Percentiles rank a stretch among this genome's conserved stretches.
phyloP scores from a whole-genome alignment of 1,140 invertebrate genomes.

The Reticulitermes speratus region DNA sequence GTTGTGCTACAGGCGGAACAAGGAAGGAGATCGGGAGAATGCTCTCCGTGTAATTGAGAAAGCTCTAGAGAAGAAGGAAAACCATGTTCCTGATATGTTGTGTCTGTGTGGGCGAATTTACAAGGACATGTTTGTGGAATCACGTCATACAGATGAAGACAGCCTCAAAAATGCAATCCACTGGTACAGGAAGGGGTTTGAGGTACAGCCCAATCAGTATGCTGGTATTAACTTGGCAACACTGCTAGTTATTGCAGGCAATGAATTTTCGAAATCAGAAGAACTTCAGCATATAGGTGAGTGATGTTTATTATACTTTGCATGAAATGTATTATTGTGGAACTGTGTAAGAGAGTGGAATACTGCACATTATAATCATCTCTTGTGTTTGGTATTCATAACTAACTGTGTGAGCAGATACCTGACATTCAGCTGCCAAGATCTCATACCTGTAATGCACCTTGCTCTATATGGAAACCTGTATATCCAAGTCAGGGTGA shows the following conservation, averaged over 20 bases:
- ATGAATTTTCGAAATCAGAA: constrained; percentile 88
- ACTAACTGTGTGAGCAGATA: too few species aligned
- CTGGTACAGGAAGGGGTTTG: constrained; percentile 99
- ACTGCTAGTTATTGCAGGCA: constrained; percentile 94
- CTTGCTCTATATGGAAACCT: too few species aligned
- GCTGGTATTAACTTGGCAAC: constrained; percentile 99
- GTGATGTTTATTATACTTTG: constrained; percentile 34
- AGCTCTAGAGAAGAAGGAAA: constrained; percentile 88
- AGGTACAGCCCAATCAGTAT: constrained; percentile 97
- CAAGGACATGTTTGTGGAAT: constrained; percentile 98
- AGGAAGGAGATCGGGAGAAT: constrained; percentile 90
- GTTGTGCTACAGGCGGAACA: constrained; percentile 69
- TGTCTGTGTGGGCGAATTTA: constrained; percentile 98
- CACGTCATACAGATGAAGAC: constrained; percentile 83
- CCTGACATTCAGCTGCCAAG: too few species aligned
- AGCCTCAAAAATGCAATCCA: constrained; percentile 91
- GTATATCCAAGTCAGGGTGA: too few species aligned
- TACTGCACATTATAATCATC: too few species aligned
- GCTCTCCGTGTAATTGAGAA: constrained; percentile 89
- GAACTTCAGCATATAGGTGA: constrained; percentile 85
- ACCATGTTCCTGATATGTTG: constrained; percentile 94
- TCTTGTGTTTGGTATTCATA: too few species aligned
- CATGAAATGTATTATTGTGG: background rate
- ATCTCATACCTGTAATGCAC: too few species aligned
- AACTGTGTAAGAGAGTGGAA: too few species aligned